These are phyloP conservation scores for Trissolcus japonicus DNA, from an alignment of 2,888 invertebrate species.

Conservation along the genomic window DNA sequence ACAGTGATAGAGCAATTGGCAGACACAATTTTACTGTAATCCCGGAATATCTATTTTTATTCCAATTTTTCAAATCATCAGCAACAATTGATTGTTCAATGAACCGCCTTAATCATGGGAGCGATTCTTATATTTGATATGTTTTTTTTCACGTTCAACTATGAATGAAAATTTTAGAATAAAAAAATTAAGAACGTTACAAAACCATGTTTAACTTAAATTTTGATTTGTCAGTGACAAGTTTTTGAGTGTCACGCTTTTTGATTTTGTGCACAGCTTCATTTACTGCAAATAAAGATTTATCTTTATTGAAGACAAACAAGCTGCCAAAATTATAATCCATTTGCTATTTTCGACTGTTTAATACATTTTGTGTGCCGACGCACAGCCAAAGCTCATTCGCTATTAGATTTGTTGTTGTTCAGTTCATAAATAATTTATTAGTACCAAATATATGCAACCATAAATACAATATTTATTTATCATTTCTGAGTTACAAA, in stretches of 20 bases:
- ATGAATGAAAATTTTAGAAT: too few species aligned
- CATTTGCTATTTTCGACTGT: constrained; percentile 37
- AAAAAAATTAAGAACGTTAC: too few species aligned
- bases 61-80: constrained; percentile 26
- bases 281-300: constrained; percentile 26
- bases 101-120: constrained; percentile 8
- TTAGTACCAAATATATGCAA: constrained; percentile 5
- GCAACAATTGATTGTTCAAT: constrained; percentile 15
- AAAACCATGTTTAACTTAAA: too few species aligned
- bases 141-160: not conserved
- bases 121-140: not conserved
- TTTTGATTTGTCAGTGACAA: too few species aligned
- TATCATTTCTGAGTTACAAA: too few species aligned
- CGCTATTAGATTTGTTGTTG: constrained; percentile 33
- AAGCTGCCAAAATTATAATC: constrained; percentile 42
- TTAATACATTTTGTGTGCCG: constrained; percentile 16
- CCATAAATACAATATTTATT: too few species aligned
- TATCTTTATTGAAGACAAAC: constrained; percentile 12
- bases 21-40: constrained; percentile 31
- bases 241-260: too few species aligned
- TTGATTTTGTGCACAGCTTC: constrained; percentile 1
- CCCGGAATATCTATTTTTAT: constrained; percentile 27
- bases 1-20: constrained; percentile 26
- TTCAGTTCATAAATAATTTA: constrained; percentile 28
- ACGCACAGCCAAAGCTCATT: constrained; percentile 4